A percentile compares a stretch with the other conserved stretches of the same genome.
phyloP scores from a whole-genome alignment of 92 coral and sea anemone genomes.

The Siderastrea radians region DNA sequence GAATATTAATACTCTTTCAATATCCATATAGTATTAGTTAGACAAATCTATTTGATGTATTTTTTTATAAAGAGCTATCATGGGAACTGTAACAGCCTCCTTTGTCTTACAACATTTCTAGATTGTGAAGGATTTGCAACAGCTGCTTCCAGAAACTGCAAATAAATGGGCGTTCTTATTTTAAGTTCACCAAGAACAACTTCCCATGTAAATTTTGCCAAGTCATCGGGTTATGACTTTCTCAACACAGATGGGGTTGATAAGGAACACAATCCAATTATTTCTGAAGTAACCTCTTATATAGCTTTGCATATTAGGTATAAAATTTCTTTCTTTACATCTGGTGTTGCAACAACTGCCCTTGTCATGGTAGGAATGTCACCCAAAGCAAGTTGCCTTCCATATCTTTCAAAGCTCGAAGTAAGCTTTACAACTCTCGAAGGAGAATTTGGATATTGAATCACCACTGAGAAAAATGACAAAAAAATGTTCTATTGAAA shows the following conservation, averaged over 20 bases:
- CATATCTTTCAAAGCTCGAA: conserved; percentile 5
- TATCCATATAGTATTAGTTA: no score
- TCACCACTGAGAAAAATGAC: neutral
- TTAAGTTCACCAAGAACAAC: no score
- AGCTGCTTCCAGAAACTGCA: no score
- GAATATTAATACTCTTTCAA: no score
- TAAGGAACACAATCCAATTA: neutral
- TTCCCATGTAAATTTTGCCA: neutral
- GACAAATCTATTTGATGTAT: no score
- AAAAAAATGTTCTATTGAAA: neutral
- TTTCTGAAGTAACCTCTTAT: neutral
- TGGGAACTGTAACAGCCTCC: no score
- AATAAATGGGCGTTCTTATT: no score
- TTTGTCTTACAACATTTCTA: no score
- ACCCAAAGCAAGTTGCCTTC: conserved; percentile 50
- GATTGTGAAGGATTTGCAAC: no score
- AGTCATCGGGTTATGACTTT: neutral
- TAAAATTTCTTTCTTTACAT: neutral
- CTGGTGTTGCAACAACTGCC: neutral
- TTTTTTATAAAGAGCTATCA: neutral
- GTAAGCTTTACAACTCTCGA: conserved; percentile 20
- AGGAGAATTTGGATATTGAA: conserved; percentile 29
- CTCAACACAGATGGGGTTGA: neutral
- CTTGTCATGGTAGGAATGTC: conserved; percentile 29
- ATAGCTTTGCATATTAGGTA: neutral